phyloP scores from a whole-genome alignment of 2,797 vertebrate genomes.

The Cuculus canorus region DNA sequence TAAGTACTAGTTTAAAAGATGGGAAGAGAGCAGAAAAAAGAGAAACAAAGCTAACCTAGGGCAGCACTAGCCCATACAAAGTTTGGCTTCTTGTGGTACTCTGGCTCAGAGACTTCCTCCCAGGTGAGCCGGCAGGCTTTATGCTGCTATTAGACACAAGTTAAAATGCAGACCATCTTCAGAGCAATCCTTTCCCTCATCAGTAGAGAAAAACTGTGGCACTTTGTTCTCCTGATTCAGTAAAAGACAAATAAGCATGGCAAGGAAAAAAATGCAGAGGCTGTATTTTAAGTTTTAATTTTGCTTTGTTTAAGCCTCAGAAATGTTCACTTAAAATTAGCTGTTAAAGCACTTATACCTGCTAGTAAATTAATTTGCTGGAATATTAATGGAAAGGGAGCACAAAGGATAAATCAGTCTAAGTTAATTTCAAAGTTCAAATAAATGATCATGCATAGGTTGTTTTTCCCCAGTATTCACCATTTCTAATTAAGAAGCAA shows the following conservation, averaged over 20 bases:
- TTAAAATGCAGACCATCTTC: not conserved
- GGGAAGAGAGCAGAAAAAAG: not conserved
- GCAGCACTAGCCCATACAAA: not conserved
- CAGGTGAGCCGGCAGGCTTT: not conserved
- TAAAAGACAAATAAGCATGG: not conserved
- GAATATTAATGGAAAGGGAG: slow-evolving; percentile 20
- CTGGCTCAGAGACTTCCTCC: not conserved
- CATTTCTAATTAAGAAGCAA: slow-evolving; percentile 52
- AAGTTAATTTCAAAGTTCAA: slow-evolving; percentile 34
- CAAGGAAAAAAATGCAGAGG: not conserved
- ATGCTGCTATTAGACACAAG: not conserved
- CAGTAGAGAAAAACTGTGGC: not conserved
- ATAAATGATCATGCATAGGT: not conserved
- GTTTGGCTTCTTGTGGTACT: not conserved
- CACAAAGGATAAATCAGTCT: not conserved
- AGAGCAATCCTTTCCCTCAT: not conserved
- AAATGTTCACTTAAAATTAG: not conserved
- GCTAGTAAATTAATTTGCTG: slow-evolving; percentile 11
- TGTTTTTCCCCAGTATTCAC: slow-evolving; percentile 42
- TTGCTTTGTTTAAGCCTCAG: not conserved
- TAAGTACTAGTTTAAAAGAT: not conserved
- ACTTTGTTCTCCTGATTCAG: not conserved
- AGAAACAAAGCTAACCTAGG: not conserved
- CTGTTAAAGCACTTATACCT: not conserved
- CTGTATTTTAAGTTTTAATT: not conserved